phyloP scores from a whole-genome alignment of 2,888 invertebrate genomes.

The Phaonia tiefii region DNA sequence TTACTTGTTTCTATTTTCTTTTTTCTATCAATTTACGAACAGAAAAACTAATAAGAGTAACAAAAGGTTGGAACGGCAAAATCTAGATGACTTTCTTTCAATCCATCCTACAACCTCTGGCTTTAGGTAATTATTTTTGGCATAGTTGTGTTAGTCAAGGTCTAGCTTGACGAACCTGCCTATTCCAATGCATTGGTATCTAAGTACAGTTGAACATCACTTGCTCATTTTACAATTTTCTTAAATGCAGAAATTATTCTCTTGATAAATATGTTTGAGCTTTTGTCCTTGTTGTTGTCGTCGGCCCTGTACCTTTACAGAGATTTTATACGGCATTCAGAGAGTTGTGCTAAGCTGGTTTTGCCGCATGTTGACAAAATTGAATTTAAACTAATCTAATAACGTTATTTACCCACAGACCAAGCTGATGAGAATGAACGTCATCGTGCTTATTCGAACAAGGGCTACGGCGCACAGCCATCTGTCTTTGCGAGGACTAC shows the following conservation, averaged over 20 bases:
- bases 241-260: neutral
- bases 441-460: neutral
- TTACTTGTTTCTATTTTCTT: conserved; percentile 42
- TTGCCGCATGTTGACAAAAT: conserved; percentile 39
- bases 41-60: conserved; percentile 23
- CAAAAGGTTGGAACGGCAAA: neutral
- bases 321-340: neutral
- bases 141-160: too few relatives aligned
- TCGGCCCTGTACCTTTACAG: neutral
- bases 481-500: neutral
- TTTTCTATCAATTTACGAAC: conserved; percentile 20
- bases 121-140: neutral
- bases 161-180: too few relatives aligned
- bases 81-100: too few relatives aligned
- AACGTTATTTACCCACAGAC: conserved; percentile 40
- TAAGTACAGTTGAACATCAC: too few relatives aligned
- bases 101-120: neutral
- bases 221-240: conserved; percentile 17
- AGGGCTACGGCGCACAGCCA: neutral
- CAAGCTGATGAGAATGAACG: conserved; percentile 13
- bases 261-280: neutral
- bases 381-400: conserved; percentile 56
- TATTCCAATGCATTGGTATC: too few relatives aligned
- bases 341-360: neutral
- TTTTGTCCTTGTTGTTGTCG: neutral